Evolutionary conservation across 2,888 invertebrate species (phyloP).

Genomic region (Hypomecis punctinalis): DNA sequence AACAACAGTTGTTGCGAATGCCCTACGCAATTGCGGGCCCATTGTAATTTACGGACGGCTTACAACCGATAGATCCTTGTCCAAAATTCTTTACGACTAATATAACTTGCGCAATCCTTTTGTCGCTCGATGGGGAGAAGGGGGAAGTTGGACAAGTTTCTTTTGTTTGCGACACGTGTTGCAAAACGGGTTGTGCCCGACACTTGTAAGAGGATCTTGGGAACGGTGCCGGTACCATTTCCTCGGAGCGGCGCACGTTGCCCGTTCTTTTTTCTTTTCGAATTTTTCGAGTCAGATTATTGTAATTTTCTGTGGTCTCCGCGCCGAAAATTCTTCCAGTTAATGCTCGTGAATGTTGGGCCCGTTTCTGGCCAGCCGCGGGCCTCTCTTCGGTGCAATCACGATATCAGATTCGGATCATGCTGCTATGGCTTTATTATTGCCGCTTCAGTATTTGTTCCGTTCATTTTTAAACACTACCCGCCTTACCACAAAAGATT

Average conservation of each 20-base stretch:
- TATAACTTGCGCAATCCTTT: slow-evolving; percentile 84
- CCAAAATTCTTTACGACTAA: slow-evolving; percentile 83
- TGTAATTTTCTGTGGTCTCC: slow-evolving; percentile 56
- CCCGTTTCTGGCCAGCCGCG: slow-evolving; percentile 52
- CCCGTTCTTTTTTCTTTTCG: slow-evolving; percentile 57
- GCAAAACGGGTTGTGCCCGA: slow-evolving; percentile 80
- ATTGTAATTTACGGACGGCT: slow-evolving; percentile 80
- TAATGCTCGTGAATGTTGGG: slow-evolving; percentile 51
- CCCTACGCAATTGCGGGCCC: slow-evolving; percentile 80
- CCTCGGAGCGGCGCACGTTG: slow-evolving; percentile 53
- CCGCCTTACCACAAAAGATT: no score
- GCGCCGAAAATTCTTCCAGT: slow-evolving; percentile 51
- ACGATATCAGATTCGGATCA: slow-evolving; percentile 56
- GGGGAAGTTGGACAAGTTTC: slow-evolving; percentile 72
- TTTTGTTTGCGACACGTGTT: slow-evolving; percentile 84
- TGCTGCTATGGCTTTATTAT: slow-evolving; percentile 56
- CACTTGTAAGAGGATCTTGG: slow-evolving; percentile 75
- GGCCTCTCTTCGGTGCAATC: slow-evolving; percentile 52
- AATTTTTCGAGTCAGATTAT: slow-evolving; percentile 48
- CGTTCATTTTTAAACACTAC: slow-evolving; percentile 5
- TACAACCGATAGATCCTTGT: slow-evolving; percentile 82
- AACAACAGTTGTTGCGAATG: slow-evolving; percentile 84
- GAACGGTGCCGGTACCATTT: slow-evolving; percentile 67
- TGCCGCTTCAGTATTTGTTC: slow-evolving; percentile 39
- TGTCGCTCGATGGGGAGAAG: slow-evolving; percentile 64